Evolutionary conservation across 2,888 invertebrate species (phyloP).

Genomic region (Drepanosiphum platanoidis): DNA sequence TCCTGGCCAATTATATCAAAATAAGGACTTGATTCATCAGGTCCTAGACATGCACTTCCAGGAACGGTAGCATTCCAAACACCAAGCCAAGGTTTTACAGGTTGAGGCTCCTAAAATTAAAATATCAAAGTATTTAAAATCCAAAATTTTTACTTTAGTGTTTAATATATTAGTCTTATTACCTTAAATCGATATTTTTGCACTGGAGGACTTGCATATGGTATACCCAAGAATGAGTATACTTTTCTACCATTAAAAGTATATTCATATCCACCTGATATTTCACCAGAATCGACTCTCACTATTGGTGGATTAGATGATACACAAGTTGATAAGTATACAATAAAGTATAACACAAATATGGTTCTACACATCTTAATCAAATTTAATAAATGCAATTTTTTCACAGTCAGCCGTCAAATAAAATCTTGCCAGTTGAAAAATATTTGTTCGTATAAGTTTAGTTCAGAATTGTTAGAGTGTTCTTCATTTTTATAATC

Average conservation of each 20-base stretch:
- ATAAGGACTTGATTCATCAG: conserved; percentile 68
- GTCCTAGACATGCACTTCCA: conserved; percentile 74
- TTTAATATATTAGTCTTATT: conserved; percentile 19
- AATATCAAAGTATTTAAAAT: background rate
- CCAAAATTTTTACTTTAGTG: background rate
- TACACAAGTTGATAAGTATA: background rate
- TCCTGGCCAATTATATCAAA: conserved; percentile 70
- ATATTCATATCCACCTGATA: conserved; percentile 49
- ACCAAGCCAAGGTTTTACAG: conserved; percentile 73
- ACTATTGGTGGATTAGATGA: conserved; percentile 41
- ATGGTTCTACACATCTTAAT: background rate
- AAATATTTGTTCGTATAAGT: too few species aligned
- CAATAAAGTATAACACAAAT: background rate
- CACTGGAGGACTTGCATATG: conserved; percentile 65
- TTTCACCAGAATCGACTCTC: conserved; percentile 61
- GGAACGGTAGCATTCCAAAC: conserved; percentile 75
- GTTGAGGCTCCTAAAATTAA: conserved; percentile 70
- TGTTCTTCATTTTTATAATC: too few species aligned
- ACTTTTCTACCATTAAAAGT: conserved; percentile 57
- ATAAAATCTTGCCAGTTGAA: background rate
- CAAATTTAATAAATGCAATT: background rate
- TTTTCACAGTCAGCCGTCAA: background rate
- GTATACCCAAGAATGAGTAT: conserved; percentile 64
- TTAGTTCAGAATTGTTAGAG: too few species aligned
- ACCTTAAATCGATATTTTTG: conserved; percentile 64